Percentiles rank a stretch among this genome's conserved stretches.
Evolutionary conservation across 2,113 vertebrate species (phyloP).

Genomic region (Saccopteryx leptura): DNA sequence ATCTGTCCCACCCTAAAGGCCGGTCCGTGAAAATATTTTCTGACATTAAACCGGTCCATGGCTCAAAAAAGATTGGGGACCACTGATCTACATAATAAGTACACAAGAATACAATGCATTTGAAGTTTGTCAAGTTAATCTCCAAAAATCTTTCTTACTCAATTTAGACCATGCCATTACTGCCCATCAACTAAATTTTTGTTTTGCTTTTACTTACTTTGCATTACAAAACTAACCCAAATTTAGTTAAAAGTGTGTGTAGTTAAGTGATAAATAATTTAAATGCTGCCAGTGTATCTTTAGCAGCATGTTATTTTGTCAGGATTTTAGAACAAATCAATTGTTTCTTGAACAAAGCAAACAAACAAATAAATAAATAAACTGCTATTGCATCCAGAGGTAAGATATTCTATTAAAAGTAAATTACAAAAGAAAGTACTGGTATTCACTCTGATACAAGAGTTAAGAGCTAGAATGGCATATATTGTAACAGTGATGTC

Average conservation of each 20-base stretch:
- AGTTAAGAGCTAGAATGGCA: not conserved
- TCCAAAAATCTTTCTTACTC: constrained; percentile 74
- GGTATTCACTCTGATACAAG: not conserved
- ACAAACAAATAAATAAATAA: constrained; percentile 31
- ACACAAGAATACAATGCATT: constrained; percentile 72
- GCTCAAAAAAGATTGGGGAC: too few relatives aligned
- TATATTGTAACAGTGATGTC: not conserved
- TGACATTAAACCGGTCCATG: too few relatives aligned
- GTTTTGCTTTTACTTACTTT: constrained; percentile 77
- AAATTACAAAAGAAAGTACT: constrained; percentile 55
- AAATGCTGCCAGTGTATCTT: constrained; percentile 65
- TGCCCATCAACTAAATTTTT: constrained; percentile 74
- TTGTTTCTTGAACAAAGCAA: not conserved
- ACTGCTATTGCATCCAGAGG: not conserved
- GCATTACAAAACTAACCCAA: constrained; percentile 59
- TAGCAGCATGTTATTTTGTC: constrained; percentile 75
- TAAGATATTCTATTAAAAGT: constrained; percentile 63
- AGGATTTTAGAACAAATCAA: constrained; percentile 67
- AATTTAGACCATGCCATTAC: constrained; percentile 62
- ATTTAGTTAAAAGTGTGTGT: constrained; percentile 63
- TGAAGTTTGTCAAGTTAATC: constrained; percentile 75
- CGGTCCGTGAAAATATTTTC: too few relatives aligned
- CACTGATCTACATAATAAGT: constrained; percentile 53
- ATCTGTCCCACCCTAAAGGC: too few relatives aligned
- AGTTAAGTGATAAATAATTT: constrained; percentile 72